A percentile compares a stretch with the other conserved stretches of the same genome.
Conservation (phyloP, 2,113 vertebrate species). For the Miniopterus natalensis region DNA sequence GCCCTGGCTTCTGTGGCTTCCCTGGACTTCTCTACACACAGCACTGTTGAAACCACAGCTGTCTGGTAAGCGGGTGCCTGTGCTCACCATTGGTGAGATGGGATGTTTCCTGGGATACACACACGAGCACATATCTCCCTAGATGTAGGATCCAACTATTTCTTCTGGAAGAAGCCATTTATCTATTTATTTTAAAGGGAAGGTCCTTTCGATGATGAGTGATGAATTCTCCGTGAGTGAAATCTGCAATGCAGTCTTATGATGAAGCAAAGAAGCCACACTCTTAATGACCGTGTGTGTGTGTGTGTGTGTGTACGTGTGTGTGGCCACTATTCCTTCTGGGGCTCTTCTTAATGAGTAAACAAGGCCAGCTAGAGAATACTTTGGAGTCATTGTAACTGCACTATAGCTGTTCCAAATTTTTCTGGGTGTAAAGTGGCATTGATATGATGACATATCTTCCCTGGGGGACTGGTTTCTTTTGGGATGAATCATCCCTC, state of each 20-base stretch:
- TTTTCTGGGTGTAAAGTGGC: background rate
- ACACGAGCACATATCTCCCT: background rate
- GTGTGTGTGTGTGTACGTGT: background rate
- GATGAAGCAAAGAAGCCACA: background rate
- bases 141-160: background rate
- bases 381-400: background rate
- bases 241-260: background rate
- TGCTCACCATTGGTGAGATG: background rate
- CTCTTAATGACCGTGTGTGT: background rate
- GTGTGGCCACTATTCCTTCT: background rate
- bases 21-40: background rate
- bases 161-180: slow-evolving; percentile 40
- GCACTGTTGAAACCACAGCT: background rate
- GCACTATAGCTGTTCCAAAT: background rate
- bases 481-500: background rate
- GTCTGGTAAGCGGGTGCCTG: background rate
- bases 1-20: background rate
- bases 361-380: background rate
- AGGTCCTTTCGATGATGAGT: background rate
- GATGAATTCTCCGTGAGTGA: slow-evolving; percentile 3
- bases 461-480: background rate
- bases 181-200: background rate
- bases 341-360: background rate
- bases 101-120: background rate
- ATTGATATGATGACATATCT: background rate